Base-by-base conservation (phyloP, 53 echinoderm and acorn worm species). In the Hippasteria phrygiana region DNA sequence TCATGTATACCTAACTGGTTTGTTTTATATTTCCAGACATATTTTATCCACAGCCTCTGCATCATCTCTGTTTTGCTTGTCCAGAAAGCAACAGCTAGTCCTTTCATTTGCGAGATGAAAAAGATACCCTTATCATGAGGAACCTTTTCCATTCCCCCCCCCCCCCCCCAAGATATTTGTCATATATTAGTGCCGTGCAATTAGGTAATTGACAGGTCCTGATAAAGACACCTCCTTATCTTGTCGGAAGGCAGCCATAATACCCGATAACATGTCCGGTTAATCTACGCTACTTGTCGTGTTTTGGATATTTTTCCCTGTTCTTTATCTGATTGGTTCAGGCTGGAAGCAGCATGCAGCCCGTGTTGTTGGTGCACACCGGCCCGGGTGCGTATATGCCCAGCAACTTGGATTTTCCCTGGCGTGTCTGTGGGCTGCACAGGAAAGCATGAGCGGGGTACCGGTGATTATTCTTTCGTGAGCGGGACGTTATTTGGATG, bases 181-280 rank as follows among this genome's bases (percentile, higher is more conserved):
- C 65, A 65, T 54, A 17, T 16, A 35, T 36, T 16, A 35, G 36
- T 67, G 34, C 16, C 5, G 4, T 1, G 73, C 43, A 82, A 82
- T 82, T 43, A 55, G 29, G 82, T 82, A 82, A 82, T 82, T 82
- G 64, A 46, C 64, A 63, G 45, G 66, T 28, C 12, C 5, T 45
- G 33, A 64, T 63, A 43, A 82, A 42, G 32, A 14, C 29, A 18
- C 3, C 26, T 59, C 45, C 66, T 82, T 82, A 82, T 45, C 82
- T 27, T 18, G 26, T 73, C 24, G 22, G n/a, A 73, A 18, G 41
- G 41, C 10, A 42, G 41, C 73, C 73, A 14, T 42, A 29, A 42
- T 43, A 26, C 73, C 73, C 43, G 41, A 73, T 73, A 73, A 73
- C 41, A 8, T 24, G 24, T 40, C 73, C 18, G 24, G 43, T 73